A percentile compares a stretch with the other conserved stretches of the same genome.
Conservation (phyloP, 1,140 invertebrate species). For the Drosophila nikananu region DNA sequence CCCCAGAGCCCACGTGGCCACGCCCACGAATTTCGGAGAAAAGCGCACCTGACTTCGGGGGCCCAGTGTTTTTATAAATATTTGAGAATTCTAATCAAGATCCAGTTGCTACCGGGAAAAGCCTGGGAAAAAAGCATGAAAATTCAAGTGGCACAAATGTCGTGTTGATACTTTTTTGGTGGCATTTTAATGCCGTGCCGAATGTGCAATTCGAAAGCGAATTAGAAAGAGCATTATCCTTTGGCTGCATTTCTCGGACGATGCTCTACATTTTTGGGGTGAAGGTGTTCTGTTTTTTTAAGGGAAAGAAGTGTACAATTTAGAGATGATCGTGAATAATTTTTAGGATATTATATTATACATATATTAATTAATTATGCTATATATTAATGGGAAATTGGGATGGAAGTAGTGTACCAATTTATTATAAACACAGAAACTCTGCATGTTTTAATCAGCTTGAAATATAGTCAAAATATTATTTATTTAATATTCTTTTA, state of each 20-base stretch:
- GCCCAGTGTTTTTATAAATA: constrained; percentile 76
- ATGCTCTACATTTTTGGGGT: constrained; percentile 9
- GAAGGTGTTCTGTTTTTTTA: not conserved
- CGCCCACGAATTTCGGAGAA: constrained; percentile 17
- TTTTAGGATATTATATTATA: not conserved
- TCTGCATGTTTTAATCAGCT: not conserved
- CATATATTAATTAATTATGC: too few species aligned
- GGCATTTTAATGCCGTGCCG: constrained; percentile 76
- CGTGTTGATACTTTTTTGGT: constrained; percentile 82
- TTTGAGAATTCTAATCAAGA: constrained; percentile 85
- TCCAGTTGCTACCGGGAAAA: constrained; percentile 44
- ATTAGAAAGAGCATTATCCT: constrained; percentile 57
- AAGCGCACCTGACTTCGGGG: constrained; percentile 13
- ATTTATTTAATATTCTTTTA: not conserved
- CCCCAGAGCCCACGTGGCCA: constrained; percentile 50
- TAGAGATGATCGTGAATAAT: not conserved
- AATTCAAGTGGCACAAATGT: constrained; percentile 67
- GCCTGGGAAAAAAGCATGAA: constrained; percentile 11
- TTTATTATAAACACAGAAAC: not conserved
- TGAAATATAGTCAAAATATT: not conserved
- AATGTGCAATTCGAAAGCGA: constrained; percentile 75
- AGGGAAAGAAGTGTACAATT: not conserved
- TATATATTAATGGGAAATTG: not conserved
- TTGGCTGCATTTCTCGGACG: constrained; percentile 1
- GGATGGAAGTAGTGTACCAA: not conserved